A percentile compares a stretch with the other conserved stretches of the same genome.
Conservation (phyloP, 92 coral and sea anemone genomes). For the Chrysogorgia sp. region DNA sequence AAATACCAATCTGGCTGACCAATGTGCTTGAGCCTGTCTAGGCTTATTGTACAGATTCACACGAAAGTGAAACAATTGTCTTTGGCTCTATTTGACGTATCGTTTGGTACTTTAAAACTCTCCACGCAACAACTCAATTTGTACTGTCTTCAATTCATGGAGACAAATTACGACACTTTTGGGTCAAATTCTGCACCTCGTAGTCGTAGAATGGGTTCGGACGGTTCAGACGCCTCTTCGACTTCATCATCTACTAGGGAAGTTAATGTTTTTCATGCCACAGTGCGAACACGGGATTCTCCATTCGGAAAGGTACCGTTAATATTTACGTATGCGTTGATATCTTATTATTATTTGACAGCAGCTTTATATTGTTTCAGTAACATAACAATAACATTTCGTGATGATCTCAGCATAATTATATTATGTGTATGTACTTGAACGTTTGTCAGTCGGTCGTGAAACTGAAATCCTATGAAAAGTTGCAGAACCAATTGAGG, state of each 20-base stretch:
- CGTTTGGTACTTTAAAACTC: too few relatives aligned
- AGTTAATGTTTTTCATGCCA: slow-evolving; percentile 17
- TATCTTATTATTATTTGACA: too few relatives aligned
- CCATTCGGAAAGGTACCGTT: slow-evolving; percentile 34
- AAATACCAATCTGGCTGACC: too few relatives aligned
- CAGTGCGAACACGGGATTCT: slow-evolving; percentile 26
- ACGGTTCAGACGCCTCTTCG: slow-evolving; percentile 7
- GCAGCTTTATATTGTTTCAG: too few relatives aligned
- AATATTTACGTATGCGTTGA: background rate
- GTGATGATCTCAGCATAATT: background rate
- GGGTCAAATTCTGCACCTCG: slow-evolving; percentile 36
- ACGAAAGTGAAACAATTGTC: too few relatives aligned
- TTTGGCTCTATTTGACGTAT: slow-evolving; percentile 2
- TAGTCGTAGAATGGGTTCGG: slow-evolving; percentile 62
- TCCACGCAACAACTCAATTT: background rate
- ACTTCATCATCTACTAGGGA: slow-evolving; percentile 18
- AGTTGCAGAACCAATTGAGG: too few relatives aligned
- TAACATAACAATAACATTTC: too few relatives aligned
- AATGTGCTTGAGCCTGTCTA: too few relatives aligned
- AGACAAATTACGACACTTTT: slow-evolving; percentile 24
- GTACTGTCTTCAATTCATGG: slow-evolving; percentile 4
- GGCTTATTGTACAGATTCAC: too few relatives aligned
- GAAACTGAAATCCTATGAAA: too few relatives aligned
- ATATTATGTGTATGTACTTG: background rate
- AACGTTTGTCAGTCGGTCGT: background rate